Evolutionary conservation across 2,797 vertebrate species (phyloP).

Genomic region (Ptychadena robeensis): DNA sequence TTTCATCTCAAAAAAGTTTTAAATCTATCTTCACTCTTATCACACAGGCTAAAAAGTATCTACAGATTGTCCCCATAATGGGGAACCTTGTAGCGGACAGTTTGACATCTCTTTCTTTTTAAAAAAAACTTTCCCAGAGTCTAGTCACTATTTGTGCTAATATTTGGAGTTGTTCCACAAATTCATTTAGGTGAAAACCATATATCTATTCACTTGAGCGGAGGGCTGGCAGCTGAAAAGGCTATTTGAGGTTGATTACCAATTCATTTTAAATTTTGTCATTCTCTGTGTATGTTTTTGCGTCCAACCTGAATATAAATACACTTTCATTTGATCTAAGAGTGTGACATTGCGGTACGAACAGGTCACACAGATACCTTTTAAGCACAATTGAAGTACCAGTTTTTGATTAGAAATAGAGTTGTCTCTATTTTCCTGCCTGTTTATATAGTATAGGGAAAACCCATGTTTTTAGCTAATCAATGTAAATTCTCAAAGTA

Average conservation of each 20-base stretch:
- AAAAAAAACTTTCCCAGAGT: slow-evolving; percentile 7
- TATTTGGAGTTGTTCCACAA: slow-evolving; percentile 19
- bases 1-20: too few species aligned
- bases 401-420: not conserved
- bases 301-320: slow-evolving; percentile 22
- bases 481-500: not conserved
- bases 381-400: not conserved
- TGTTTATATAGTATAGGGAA: not conserved
- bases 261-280: slow-evolving; percentile 39
- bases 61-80: not conserved
- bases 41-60: not conserved
- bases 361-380: slow-evolving; percentile 1
- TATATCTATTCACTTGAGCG: slow-evolving; percentile 34
- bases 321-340: not conserved
- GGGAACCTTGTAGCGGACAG: not conserved
- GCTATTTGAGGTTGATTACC: slow-evolving; percentile 36
- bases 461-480: not conserved
- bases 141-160: slow-evolving; percentile 14
- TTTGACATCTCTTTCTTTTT: slow-evolving; percentile 15
- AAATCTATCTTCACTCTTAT: too few species aligned
- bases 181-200: slow-evolving; percentile 33
- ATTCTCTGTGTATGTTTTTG: slow-evolving; percentile 16
- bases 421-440: not conserved
- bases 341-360: slow-evolving; percentile 14
- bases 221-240: slow-evolving; percentile 23